Conservation (phyloP, 2,113 vertebrate genomes). For the Glaucidium brasilianum region DNA sequence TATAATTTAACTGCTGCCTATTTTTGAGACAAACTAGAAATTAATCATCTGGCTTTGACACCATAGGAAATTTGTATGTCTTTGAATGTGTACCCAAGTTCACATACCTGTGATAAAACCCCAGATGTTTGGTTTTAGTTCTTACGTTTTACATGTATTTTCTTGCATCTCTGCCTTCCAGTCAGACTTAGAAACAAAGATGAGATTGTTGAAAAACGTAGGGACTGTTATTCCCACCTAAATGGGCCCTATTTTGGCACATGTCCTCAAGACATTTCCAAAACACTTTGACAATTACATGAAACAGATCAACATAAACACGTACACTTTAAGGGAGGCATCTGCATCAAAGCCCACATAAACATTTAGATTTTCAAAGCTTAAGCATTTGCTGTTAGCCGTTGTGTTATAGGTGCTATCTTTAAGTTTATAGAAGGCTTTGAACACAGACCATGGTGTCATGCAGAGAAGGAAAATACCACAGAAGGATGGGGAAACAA, state of each 20-base stretch:
- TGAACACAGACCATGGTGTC: not conserved
- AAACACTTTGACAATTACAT: not conserved
- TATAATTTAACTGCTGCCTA: not conserved
- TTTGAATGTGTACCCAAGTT: not conserved
- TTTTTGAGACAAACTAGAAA: not conserved
- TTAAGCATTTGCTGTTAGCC: not conserved
- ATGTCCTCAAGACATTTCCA: not conserved
- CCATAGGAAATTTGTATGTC: not conserved
- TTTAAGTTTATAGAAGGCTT: not conserved
- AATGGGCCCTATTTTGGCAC: not conserved
- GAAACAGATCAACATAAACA: not conserved
- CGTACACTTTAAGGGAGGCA: not conserved
- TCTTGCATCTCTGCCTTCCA: not conserved
- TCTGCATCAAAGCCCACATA: not conserved
- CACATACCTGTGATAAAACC: not conserved
- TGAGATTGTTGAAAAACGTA: not conserved
- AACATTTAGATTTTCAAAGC: not conserved
- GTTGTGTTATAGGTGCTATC: not conserved
- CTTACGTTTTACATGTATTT: not conserved
- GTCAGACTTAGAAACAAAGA: not conserved
- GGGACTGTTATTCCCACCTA: not conserved
- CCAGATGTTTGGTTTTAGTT: not conserved
- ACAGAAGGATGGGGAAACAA: not conserved
- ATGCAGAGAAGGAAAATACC: not conserved
- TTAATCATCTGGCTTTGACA: not conserved